Evolutionary conservation across 2,888 invertebrate species (phyloP), one percentile per base, ranked within the genome.

Genomic region (Matsumyia berberina): DNA sequence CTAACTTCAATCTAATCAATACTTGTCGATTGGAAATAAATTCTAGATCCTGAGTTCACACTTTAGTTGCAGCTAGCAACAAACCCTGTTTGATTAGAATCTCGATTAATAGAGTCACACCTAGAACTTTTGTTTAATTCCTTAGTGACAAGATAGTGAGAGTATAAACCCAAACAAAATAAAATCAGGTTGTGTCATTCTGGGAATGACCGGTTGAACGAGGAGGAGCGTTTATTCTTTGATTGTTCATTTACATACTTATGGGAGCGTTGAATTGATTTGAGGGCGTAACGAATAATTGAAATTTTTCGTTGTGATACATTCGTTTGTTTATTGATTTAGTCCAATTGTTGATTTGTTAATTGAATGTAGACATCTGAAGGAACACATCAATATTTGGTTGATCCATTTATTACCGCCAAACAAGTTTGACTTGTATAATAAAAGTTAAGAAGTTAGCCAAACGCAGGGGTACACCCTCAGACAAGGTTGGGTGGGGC

Each of bases 11-110:
- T 53, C 15, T 0, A 53, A 53, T 53, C 33, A 31, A 53, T 53
- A 12, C 31, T 31, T 53, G 24, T 19, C 24, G 19, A 49, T 51
- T 51, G 24, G 8, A 29, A 51, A 49, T n/a, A 24, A 29, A 29
- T 51, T 49, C 11, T 49, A 49, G 11, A 24, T 29, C 6, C 29
- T 51, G 9, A 51, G 12, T 29, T 29, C 11, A 19, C 4, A n/a
- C 17, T 17, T n/a, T 9, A 17, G 15, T 11, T 58, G 58, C 58
- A 58, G 58, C 24, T 58, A 12, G 39, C 39, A 58, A 58, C 58
- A 58, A 58, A 58, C 12, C 1, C 24, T 19, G 37, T 35, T 24
- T 55, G 58, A 58, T 58, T 39, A 58, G 58, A 37, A 35, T 49
- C 29, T n/a, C 6, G 49, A 49, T 49, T 49, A 29, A 29, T 49